Conservation (phyloP, 2,888 invertebrate species). For the Ornithoptera alexandrae region DNA sequence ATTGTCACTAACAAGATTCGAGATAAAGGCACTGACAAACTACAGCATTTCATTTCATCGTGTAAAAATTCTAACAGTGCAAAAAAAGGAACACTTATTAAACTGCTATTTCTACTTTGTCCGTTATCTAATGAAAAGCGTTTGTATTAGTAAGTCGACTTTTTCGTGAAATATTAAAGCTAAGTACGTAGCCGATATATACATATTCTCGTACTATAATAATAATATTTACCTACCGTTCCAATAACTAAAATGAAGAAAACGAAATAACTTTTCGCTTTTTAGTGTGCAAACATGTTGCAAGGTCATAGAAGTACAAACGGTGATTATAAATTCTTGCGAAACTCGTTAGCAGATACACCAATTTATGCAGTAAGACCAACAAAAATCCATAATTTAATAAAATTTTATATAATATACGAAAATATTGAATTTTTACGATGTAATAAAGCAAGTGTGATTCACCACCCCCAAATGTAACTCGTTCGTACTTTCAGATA, state of each 20-base stretch:
- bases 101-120: no score
- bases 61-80: background rate
- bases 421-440: no score
- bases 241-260: background rate
- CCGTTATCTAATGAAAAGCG: no score
- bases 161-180: no score
- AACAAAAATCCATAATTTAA: background rate
- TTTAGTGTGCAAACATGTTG: background rate
- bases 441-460: no score
- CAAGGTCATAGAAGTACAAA: conserved; percentile 1
- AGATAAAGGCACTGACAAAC: background rate
- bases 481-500: no score
- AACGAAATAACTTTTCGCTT: background rate
- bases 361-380: background rate
- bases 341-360: background rate
- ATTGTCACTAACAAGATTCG: conserved; percentile 6
- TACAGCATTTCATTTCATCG: no score
- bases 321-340: background rate
- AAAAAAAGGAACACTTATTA: background rate
- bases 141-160: no score
- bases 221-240: background rate
- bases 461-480: no score
- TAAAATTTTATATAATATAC: no score
- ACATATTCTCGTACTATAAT: no score
- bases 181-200: no score